phyloP scores from a whole-genome alignment of 2,797 vertebrate genomes.

The Babyrousa celebensis region DNA sequence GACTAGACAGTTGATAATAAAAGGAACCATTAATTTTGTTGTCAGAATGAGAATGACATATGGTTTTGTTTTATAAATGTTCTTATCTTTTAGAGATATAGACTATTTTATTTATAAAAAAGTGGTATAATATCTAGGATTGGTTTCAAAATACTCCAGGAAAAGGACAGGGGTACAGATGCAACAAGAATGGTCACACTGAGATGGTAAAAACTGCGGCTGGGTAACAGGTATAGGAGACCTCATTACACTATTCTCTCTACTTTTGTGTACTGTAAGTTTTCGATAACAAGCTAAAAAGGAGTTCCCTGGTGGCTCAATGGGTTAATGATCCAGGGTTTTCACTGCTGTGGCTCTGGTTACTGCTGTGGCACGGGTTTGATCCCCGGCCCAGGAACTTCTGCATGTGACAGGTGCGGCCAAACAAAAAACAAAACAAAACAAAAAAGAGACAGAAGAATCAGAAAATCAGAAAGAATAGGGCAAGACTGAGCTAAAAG shows the following conservation, averaged over 20 bases:
- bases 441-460: slow-evolving; percentile 8
- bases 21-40: neutral
- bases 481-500: slow-evolving; percentile 5
- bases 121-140: neutral
- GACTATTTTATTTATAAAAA: slow-evolving; percentile 31
- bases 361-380: too few relatives aligned
- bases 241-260: neutral
- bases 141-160: slow-evolving; percentile 14
- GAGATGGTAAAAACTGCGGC: neutral
- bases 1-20: slow-evolving; percentile 23
- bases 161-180: neutral
- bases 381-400: too few relatives aligned
- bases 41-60: neutral
- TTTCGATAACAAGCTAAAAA: neutral
- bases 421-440: neutral
- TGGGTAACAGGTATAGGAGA: neutral
- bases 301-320: too few relatives aligned
- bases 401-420: too few relatives aligned
- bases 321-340: too few relatives aligned
- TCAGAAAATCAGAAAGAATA: neutral
- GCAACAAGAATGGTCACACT: neutral
- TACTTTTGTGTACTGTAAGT: neutral
- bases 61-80: slow-evolving; percentile 18
- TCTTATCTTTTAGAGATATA: slow-evolving; percentile 48
- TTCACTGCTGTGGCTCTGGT: too few relatives aligned